Evolutionary conservation across 2,888 invertebrate species (phyloP).

Genomic region (Drosophila niveifrons): DNA sequence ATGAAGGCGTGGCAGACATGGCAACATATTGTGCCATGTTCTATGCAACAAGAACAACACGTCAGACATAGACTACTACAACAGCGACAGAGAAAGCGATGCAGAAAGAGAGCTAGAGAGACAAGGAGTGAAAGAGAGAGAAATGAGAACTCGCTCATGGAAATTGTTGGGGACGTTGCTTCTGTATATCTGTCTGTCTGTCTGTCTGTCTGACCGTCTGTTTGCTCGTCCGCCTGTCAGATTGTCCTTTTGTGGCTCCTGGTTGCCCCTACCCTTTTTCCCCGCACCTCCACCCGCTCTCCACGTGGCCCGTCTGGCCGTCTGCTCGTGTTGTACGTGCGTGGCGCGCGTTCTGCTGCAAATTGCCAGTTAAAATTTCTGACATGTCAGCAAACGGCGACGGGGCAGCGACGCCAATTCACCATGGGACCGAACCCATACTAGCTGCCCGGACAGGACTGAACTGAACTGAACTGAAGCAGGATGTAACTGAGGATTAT

Average conservation of each 20-base stretch:
- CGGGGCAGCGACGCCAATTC: constrained; percentile 39
- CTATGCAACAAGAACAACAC: constrained; percentile 63
- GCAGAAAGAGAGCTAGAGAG: neutral
- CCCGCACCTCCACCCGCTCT: constrained; percentile 5
- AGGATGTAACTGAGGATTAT: constrained; percentile 10
- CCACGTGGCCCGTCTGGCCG: constrained; percentile 22
- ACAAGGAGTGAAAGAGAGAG: neutral
- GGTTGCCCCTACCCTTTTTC: neutral
- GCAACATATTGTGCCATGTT: constrained; percentile 78
- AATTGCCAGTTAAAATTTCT: constrained; percentile 81
- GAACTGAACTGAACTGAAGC: neutral
- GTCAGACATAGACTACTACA: constrained; percentile 14
- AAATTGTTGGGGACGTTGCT: constrained; percentile 56
- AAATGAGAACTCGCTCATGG: constrained; percentile 43
- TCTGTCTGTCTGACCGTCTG: constrained; percentile 7
- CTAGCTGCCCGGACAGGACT: constrained; percentile 1
- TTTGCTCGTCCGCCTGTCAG: constrained; percentile 29
- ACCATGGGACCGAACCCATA: constrained; percentile 51
- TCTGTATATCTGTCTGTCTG: constrained; percentile 36
- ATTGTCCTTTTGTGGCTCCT: constrained; percentile 50
- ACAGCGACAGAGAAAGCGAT: constrained; percentile 14
- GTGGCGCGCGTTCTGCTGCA: constrained; percentile 71
- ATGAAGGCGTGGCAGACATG: constrained; percentile 60
- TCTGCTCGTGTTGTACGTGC: constrained; percentile 58
- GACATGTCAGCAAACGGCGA: constrained; percentile 78